These are phyloP conservation scores for Dendrophyllia cribrosa DNA, from an alignment of 64 coral and sea anemone genomes.

Conservation along the genomic window DNA sequence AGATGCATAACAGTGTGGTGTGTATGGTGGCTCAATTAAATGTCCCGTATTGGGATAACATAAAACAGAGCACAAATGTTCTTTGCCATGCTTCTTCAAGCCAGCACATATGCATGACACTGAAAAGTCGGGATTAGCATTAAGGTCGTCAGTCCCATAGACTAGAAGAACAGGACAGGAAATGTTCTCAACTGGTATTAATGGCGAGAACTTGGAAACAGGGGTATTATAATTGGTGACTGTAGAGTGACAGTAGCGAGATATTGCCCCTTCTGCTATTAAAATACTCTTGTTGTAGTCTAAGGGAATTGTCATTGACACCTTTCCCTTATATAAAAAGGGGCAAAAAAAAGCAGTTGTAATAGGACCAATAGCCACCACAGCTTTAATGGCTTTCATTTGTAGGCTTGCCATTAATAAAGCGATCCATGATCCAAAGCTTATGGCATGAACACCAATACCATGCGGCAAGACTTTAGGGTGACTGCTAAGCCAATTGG, in stretches of 20 bases:
- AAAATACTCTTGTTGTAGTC: background rate
- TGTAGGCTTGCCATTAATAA: constrained; percentile 49
- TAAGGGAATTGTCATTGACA: background rate
- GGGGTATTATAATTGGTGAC: background rate
- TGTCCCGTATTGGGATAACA: constrained; percentile 68
- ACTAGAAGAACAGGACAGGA: constrained; percentile 48
- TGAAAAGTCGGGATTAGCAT: constrained; percentile 18
- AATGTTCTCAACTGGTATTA: constrained; percentile 75
- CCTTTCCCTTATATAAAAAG: background rate
- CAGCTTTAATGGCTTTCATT: constrained; percentile 7
- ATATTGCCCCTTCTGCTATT: background rate
- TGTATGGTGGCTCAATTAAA: constrained; percentile 70
- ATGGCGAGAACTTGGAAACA: background rate
- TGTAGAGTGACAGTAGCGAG: background rate
- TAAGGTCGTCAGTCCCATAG: constrained; percentile 66
- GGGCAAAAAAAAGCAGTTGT: background rate
- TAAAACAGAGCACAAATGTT: constrained; percentile 42
- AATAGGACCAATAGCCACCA: background rate
- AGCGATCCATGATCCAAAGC: constrained; percentile 1
- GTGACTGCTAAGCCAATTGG: constrained; percentile 49
- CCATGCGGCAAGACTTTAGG: constrained; percentile 34
- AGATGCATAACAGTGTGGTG: constrained; percentile 17
- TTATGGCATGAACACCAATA: constrained; percentile 26
- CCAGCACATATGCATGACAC: constrained; percentile 35
- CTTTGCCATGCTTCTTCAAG: constrained; percentile 51